These are phyloP conservation scores for Diloba caeruleocephala DNA, from an alignment of 2,888 invertebrate genomes.

Conservation along the genomic window DNA sequence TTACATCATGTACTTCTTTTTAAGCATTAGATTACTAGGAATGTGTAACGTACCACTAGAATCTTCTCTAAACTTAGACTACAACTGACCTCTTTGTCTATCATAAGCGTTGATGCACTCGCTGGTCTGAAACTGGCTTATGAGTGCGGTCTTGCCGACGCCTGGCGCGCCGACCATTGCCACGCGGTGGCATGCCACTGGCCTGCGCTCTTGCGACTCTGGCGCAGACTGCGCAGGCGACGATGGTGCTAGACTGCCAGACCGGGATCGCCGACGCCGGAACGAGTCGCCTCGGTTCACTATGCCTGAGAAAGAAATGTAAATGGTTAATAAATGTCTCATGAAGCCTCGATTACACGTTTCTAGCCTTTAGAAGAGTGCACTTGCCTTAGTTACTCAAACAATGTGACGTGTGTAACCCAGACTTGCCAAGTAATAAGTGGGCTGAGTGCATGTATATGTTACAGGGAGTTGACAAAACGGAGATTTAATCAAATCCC, in stretches of 20 bases:
- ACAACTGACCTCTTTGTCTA: constrained; percentile 91
- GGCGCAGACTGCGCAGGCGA: constrained; percentile 81
- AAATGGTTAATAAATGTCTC: not conserved
- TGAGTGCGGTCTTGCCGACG: constrained; percentile 95
- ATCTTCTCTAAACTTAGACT: not conserved
- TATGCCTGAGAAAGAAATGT: constrained; percentile 90
- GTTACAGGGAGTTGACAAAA: too few species aligned
- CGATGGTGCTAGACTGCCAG: constrained; percentile 93
- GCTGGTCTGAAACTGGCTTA: constrained; percentile 97
- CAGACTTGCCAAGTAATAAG: too few species aligned
- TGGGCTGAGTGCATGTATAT: too few species aligned
- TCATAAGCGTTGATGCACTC: constrained; percentile 98
- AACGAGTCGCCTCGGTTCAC: constrained; percentile 98
- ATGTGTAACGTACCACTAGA: too few species aligned
- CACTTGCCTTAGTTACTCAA: too few species aligned
- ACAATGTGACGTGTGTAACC: too few species aligned
- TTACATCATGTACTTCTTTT: too few species aligned
- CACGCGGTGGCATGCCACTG: constrained; percentile 90
- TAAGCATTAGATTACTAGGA: too few species aligned
- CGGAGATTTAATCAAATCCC: too few species aligned
- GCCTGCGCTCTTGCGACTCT: constrained; percentile 84
- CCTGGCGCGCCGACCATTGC: constrained; percentile 94
- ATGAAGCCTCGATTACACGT: too few species aligned
- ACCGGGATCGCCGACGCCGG: constrained; percentile 94
- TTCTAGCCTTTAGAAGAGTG: too few species aligned